These are phyloP conservation scores for Malurus alboscapulatus DNA, from an alignment of 2,113 vertebrate genomes.

Conservation along the genomic window DNA sequence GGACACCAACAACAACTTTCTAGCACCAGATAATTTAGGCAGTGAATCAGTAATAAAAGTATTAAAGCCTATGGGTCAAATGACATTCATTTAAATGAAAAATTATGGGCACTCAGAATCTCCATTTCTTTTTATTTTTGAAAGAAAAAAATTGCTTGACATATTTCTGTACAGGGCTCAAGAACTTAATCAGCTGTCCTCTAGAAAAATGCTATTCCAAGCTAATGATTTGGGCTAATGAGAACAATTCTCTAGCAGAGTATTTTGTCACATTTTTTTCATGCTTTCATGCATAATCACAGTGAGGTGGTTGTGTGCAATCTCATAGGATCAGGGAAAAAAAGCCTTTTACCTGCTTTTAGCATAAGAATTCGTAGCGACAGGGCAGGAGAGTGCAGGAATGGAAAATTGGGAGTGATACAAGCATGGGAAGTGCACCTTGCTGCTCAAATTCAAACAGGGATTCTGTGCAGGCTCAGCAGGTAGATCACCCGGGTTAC, in stretches of 20 bases:
- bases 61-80: neutral
- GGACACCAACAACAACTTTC: neutral
- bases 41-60: neutral
- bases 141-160: neutral
- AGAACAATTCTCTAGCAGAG: neutral
- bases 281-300: neutral
- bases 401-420: neutral
- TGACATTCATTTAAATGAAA: neutral
- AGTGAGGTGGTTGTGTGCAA: neutral
- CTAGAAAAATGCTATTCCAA: neutral
- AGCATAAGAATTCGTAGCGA: neutral
- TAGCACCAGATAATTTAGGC: neutral
- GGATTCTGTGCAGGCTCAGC: neutral
- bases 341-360: neutral
- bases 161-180: neutral
- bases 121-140: neutral
- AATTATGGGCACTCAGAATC: neutral
- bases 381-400: neutral
- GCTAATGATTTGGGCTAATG: neutral
- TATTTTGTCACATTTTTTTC: neutral
- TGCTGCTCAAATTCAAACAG: neutral
- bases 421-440: neutral
- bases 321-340: neutral
- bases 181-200: neutral
- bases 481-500: rapidly evolving